Conservation (phyloP, 2,113 vertebrate species). For the Pteropus alecto region DNA sequence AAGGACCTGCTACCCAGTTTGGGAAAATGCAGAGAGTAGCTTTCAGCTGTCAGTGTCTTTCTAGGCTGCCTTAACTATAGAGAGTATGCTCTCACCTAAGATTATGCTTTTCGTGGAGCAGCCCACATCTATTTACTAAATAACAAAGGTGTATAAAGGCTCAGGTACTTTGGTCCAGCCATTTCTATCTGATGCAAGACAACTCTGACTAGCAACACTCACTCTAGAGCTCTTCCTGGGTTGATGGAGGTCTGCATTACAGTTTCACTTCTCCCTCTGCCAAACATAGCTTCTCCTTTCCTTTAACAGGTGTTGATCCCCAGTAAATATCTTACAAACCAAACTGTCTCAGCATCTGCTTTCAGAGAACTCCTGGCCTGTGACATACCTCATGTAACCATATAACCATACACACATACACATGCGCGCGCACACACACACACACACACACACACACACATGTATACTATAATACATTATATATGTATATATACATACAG, state of each 20-base stretch:
- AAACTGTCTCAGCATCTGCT: not conserved
- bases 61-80: not conserved
- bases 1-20: not conserved
- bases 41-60: not conserved
- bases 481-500: not conserved
- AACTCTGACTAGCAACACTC: no score
- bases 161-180: not conserved
- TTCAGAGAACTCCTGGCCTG: not conserved
- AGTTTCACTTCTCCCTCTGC: not conserved
- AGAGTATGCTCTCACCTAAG: not conserved
- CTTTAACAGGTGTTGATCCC: not conserved
- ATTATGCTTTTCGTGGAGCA: not conserved
- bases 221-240: not conserved
- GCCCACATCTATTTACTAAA: not conserved
- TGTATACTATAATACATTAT: not conserved
- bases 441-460: no score
- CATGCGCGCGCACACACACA: rapidly evolving
- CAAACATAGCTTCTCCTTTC: not conserved
- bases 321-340: not conserved
- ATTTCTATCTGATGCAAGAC: not conserved
- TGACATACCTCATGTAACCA: not conserved
- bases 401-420: not conserved
- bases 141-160: not conserved
- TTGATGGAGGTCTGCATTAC: not conserved
- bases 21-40: not conserved